phyloP scores from a whole-genome alignment of 1,140 invertebrate genomes.

The Mycetomoellerius zeteki region DNA sequence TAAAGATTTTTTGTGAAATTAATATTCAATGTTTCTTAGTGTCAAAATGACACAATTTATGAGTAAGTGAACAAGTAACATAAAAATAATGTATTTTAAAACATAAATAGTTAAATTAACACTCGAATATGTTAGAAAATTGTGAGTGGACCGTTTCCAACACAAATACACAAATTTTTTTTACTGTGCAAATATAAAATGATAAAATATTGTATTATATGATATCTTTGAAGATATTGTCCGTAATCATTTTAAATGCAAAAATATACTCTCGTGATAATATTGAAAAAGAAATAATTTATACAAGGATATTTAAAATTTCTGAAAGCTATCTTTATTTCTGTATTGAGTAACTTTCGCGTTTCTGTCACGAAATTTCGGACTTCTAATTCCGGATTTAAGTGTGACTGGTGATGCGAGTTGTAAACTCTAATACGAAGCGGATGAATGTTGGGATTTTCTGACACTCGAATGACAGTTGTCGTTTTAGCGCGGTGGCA shows the following conservation, averaged over 20 bases:
- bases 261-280: neutral
- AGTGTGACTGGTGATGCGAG: no score
- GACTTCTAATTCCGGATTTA: neutral
- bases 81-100: no score
- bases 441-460: slow-evolving; percentile 31
- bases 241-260: neutral
- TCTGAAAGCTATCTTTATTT: neutral
- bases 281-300: neutral
- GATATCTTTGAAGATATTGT: neutral
- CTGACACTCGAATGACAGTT: slow-evolving; percentile 80
- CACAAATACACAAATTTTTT: no score
- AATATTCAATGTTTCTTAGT: no score
- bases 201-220: neutral
- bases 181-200: no score
- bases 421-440: neutral
- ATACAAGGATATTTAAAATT: neutral
- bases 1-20: no score
- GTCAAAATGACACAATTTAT: no score
- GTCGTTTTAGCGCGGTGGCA: slow-evolving; percentile 84
- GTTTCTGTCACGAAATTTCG: neutral
- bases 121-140: no score
- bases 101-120: no score
- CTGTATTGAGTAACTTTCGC: neutral
- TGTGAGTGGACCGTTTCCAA: no score
- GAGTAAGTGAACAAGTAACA: no score